Evolutionary conservation across 2,888 invertebrate species (phyloP), one percentile per base, ranked within the genome.

Genomic region (Cheilosia urbana): DNA sequence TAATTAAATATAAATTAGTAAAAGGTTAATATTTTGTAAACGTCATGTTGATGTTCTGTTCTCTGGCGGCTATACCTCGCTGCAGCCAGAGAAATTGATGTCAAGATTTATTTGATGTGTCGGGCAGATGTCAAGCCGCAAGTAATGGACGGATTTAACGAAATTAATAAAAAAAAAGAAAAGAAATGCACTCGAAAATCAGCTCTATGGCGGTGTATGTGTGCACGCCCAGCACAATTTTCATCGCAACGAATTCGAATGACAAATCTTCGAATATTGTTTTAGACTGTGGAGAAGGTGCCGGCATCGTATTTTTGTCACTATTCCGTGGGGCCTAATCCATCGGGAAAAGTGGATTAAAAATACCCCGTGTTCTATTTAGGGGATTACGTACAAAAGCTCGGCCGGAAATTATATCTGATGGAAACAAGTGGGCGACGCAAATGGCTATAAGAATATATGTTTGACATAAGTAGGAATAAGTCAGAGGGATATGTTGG

Each of bases 1-100:
- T 53, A 75, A 58, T 68, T 3, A 75, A 75, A 69, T 69, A 69
- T 62, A 75, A 81, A 65, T 75, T 81, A 69, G 37, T 40, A 73
- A 80, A 63, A 53, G 45, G 47, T 75, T 66, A 65, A 55, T 62
- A 75, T 69, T 73, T 75, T 66, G 65, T 66, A 66, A 58, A 60
- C 21, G 42, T 60, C 68, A 53, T 60, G 53, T 47, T 68, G 27
- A 55, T 30, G 21, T 68, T 24, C 6, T 24, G 17, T 3, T 19
- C 19, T 47, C 47, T 19, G n/a, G n/a, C 3, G 47, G 27, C 45
- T 27, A 4, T 55, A n/a, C 40, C 17, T 51, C 71, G 17, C 13
- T 3, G 34, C 15, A 34, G 11, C 19, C 17, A 9, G 7, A 34
- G 19, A 37, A 24, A 42, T 21, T 53, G 21, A 51, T 11, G 15